Evolutionary conservation across 2,888 invertebrate genomes (phyloP).

Genomic region (Agonopterix alstromeriana): DNA sequence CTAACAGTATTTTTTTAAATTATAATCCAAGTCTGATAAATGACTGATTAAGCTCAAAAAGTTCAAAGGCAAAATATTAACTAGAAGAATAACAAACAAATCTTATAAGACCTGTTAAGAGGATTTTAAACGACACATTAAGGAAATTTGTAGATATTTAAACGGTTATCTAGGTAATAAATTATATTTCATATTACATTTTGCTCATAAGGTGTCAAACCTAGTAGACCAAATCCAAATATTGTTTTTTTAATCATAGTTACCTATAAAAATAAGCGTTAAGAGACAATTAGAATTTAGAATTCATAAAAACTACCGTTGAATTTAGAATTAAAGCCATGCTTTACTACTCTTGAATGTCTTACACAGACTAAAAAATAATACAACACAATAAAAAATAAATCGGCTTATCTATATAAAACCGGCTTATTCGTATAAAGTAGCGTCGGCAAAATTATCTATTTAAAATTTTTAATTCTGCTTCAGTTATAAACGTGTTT

Average conservation of each 20-base stretch:
- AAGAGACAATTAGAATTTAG: constrained; percentile 38
- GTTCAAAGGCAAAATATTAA: too few species aligned
- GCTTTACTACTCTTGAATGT: constrained; percentile 42
- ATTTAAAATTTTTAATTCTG: too few species aligned
- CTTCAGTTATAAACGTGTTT: too few species aligned
- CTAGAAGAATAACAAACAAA: too few species aligned
- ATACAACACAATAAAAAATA: constrained; percentile 66
- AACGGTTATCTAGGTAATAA: too few species aligned
- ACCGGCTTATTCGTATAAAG: constrained; percentile 62
- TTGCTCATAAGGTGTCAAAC: not conserved
- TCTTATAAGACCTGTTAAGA: too few species aligned
- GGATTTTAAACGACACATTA: too few species aligned
- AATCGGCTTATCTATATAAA: constrained; percentile 76
- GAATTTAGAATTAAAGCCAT: constrained; percentile 48
- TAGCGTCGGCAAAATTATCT: constrained; percentile 37
- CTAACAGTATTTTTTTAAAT: too few species aligned
- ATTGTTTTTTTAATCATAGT: constrained; percentile 33
- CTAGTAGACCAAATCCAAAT: constrained; percentile 23
- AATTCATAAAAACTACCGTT: constrained; percentile 36
- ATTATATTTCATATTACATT: too few species aligned
- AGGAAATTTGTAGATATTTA: too few species aligned
- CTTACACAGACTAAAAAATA: constrained; percentile 58
- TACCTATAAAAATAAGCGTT: constrained; percentile 24
- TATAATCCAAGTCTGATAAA: too few species aligned
- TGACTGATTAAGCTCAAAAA: too few species aligned